phyloP scores from a whole-genome alignment of 2,888 invertebrate genomes.

The Philaethria dido region DNA sequence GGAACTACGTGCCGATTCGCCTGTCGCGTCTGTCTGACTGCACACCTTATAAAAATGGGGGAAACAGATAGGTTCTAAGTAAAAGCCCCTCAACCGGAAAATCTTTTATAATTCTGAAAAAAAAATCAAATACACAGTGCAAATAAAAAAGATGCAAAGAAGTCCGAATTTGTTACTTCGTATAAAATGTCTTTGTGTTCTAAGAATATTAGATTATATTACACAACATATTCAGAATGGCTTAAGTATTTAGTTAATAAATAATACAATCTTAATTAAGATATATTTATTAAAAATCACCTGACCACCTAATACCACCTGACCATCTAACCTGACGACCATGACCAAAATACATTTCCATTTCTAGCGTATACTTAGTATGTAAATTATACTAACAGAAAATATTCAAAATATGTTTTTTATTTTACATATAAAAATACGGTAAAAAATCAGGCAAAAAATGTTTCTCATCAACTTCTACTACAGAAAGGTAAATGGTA shows the following conservation, averaged over 20 bases:
- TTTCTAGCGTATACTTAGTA: not conserved
- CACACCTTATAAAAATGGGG: slow-evolving; percentile 30
- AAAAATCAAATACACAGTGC: not conserved
- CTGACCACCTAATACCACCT: slow-evolving; percentile 12
- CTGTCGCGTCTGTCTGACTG: slow-evolving; percentile 49
- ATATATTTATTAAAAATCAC: slow-evolving; percentile 10
- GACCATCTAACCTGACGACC: slow-evolving; percentile 9
- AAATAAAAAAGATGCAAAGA: not conserved
- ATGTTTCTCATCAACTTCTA: too few species aligned
- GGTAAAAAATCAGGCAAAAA: too few species aligned
- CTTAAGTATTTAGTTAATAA: slow-evolving; percentile 3
- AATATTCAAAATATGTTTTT: not conserved
- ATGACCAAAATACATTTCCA: slow-evolving; percentile 15
- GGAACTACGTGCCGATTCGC: slow-evolving; percentile 76
- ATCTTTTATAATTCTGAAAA: slow-evolving; percentile 2
- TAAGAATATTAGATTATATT: not conserved
- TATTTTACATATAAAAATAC: too few species aligned
- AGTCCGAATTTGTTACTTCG: not conserved
- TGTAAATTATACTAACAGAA: not conserved
- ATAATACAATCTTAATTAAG: slow-evolving; percentile 17
- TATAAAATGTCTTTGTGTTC: not conserved
- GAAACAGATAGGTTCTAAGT: slow-evolving; percentile 28
- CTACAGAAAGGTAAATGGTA: too few species aligned
- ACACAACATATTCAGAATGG: not conserved
- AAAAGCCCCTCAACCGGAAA: slow-evolving; percentile 32